phyloP scores from a whole-genome alignment of 2,888 invertebrate species.

The Matsumyia berberina region DNA sequence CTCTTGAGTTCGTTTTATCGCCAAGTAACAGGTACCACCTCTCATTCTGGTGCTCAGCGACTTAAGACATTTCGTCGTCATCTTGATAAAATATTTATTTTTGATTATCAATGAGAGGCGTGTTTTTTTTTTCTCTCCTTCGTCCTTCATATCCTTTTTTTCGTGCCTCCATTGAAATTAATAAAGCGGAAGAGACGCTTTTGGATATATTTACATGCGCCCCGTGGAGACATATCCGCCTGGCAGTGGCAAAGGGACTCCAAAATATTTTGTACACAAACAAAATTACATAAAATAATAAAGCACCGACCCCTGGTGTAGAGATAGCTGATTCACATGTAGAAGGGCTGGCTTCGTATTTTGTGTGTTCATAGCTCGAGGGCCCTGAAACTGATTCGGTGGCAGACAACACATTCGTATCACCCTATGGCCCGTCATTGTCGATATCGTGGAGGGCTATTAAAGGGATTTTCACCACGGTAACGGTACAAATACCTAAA shows the following conservation, averaged over 20 bases:
- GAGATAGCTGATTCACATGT: constrained; percentile 53
- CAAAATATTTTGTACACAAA: constrained; percentile 74
- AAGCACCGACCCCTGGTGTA: constrained; percentile 42
- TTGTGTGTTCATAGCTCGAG: constrained; percentile 48
- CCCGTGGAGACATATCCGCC: constrained; percentile 48
- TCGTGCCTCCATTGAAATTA: constrained; percentile 80
- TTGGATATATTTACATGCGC: constrained; percentile 29
- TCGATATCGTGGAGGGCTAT: constrained; percentile 64
- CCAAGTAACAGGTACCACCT: constrained; percentile 75
- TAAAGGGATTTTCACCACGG: constrained; percentile 77
- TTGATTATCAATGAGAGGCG: constrained; percentile 81
- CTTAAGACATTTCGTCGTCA: constrained; percentile 64
- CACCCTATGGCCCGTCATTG: constrained; percentile 44
- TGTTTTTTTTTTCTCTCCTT: constrained; percentile 79
- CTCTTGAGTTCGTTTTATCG: constrained; percentile 76
- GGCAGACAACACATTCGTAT: constrained; percentile 65
- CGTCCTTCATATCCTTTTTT: constrained; percentile 29
- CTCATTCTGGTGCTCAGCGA: constrained; percentile 3
- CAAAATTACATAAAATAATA: constrained; percentile 75
- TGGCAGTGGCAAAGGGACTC: constrained; percentile 7
- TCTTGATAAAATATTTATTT: constrained; percentile 82
- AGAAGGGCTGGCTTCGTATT: constrained; percentile 49
- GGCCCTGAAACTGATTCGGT: constrained; percentile 58
- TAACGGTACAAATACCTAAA: constrained; percentile 65
- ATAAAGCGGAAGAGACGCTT: constrained; percentile 78